These are phyloP conservation scores for Forbesichthys agassizii DNA, from an alignment of 2,113 vertebrate species.

Conservation along the genomic window DNA sequence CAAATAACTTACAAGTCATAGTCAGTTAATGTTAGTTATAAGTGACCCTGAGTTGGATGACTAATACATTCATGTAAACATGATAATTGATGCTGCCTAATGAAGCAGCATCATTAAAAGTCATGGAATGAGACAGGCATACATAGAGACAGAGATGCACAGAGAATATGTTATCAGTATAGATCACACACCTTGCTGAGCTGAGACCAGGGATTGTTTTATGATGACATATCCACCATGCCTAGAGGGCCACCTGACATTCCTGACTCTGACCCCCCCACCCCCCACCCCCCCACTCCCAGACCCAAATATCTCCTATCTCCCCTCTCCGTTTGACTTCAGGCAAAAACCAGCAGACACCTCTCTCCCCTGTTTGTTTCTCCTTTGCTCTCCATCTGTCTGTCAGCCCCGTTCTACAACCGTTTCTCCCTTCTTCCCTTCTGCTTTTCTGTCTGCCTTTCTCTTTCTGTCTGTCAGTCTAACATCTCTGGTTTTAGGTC, in stretches of 20 bases:
- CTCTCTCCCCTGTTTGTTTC: slow-evolving; percentile 31
- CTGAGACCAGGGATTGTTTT: slow-evolving; percentile 74
- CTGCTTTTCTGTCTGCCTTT: neutral
- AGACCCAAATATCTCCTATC: slow-evolving; percentile 1
- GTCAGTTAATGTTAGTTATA: slow-evolving; percentile 15
- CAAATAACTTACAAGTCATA: no score
- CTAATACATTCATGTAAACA: neutral
- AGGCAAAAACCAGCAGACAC: slow-evolving; percentile 49
- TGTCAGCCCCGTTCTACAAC: neutral
- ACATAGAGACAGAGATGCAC: slow-evolving; percentile 21
- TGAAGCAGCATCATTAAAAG: neutral
- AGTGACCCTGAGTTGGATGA: neutral
- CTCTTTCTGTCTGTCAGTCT: neutral
- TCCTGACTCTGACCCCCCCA: slow-evolving; percentile 70
- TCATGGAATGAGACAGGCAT: slow-evolving; percentile 2
- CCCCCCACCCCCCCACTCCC: slow-evolving; percentile 47
- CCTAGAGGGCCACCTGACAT: slow-evolving; percentile 81
- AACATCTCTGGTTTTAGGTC: neutral
- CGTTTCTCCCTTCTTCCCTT: slow-evolving; percentile 4
- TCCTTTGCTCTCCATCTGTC: slow-evolving; percentile 4
- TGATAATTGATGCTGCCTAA: neutral
- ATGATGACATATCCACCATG: slow-evolving; percentile 79
- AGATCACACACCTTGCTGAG: slow-evolving; percentile 64
- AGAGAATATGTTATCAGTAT: slow-evolving; percentile 66
- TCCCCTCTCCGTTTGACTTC: slow-evolving; percentile 40